Evolutionary conservation across 1,140 invertebrate genomes (phyloP), one percentile per base, ranked within the genome.

Genomic region (Trachymyrmex septentrionalis): DNA sequence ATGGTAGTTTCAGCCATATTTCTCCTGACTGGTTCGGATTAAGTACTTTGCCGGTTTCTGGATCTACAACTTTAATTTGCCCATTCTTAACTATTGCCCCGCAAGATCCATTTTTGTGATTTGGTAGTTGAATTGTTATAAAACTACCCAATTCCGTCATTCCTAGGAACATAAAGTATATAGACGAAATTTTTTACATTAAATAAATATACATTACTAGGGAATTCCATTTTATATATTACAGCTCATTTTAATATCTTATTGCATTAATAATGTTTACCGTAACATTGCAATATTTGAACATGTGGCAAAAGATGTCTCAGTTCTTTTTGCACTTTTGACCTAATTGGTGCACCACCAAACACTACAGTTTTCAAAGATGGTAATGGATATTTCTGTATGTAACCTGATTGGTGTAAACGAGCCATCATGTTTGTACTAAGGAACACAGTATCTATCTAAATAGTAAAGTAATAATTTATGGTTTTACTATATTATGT

Each of bases 11-110:
- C 4, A 94, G 85, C 12, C 93, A 95, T 14, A 96, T 63, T 92
- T 96, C 96, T 50, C 96, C 96, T n/a, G 86, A 81, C 87, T 95
- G 53, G 76, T 95, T 93, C 0, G 93, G 90, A n/a, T 93, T 94
- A 6, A 96, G 77, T 34, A 75, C 73, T 64, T 91, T 87, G 9
- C 94, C 94, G 1, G 93, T 95, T 34, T 93, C 86, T 0, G 86
- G 24, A 86, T 96, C 93, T 0, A 95, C 48, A 10, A 96, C 75
- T 89, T 95, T 95, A 0, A 94, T 53, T 53, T 91, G 59, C 1
- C 87, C 71, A 71, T 92, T 92, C 21, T 82, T 5, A 21, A 38
- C 53, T 10, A 91, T 73, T 0, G 87, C 30, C 61, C 95, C 95
- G 9, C 93, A 93, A 69, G 94, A 93, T 1, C 95, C 94, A 34